Evolutionary conservation across 2,888 invertebrate genomes (phyloP), one percentile per base, ranked within the genome.

Genomic region (Ganaspis brasiliensis): DNA sequence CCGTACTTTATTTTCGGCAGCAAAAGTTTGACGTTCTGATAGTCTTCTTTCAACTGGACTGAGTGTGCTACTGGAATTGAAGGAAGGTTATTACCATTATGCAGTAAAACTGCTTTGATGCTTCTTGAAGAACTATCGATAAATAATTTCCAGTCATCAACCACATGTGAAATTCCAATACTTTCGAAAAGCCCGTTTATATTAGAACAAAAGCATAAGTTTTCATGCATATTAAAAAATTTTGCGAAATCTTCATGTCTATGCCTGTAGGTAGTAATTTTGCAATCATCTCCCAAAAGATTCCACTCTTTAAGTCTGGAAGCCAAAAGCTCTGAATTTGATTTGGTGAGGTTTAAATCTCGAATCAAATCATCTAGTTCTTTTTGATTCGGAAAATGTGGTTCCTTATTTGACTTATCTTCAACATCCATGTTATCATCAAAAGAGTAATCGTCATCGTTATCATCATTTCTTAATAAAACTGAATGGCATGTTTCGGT

Each of bases 251-350:
- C 10, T 45, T 45, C 45, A 45, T 45, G 45, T 14, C 45, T 12
- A 12, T 14, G 45, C 14, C 45, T 45, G 14, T 45, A 45, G 14
- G 45, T 45, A 45, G 45, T 45, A 45, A 9, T 45, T 45, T 45
- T 45, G 14, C 45, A 12, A 14, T 45, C 45, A 9, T 45, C 14
- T 45, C 14, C 45, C 45, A 45, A 9, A 45, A 45, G 45, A 45
- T 45, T 45, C 45, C 45, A 45, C 45, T 45, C 45, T 45, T 45
- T 45, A 45, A 45, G 45, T 14, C 45, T 45, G 14, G 45, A 45
- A 45, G 14, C 45, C 14, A 45, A 45, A 45, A 45, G 45, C 45
- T 45, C 10, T 45, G 45, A 9, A 45, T 45, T 45, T 45, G 14
- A 12, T 45, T 45, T 45, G 9, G 45, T 45, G 45, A 45, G 45